These are phyloP conservation scores for Zaprionus africanus DNA, from an alignment of 1,140 invertebrate species.

Conservation along the genomic window DNA sequence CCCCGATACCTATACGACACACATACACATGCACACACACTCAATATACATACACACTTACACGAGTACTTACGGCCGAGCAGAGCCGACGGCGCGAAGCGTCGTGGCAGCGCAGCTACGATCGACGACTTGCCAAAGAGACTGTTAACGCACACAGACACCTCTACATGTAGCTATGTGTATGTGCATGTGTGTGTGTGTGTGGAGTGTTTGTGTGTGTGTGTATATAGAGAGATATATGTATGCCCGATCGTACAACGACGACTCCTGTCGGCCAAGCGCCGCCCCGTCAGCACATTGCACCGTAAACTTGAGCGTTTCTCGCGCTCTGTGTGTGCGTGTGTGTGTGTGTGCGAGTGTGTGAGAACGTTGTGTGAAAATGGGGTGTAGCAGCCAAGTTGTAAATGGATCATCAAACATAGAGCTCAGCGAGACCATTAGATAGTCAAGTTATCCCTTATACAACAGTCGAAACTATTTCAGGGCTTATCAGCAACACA, in stretches of 20 bases:
- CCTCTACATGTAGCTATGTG: slow-evolving; percentile 16
- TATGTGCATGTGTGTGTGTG: too few species aligned
- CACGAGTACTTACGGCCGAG: background rate
- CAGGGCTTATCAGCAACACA: background rate
- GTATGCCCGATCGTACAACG: slow-evolving; percentile 6
- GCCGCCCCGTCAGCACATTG: slow-evolving; percentile 35
- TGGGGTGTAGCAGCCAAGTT: slow-evolving; percentile 2
- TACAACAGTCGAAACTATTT: background rate
- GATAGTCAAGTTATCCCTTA: background rate
- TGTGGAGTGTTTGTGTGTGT: background rate
- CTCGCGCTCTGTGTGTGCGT: background rate
- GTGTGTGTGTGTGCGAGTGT: slow-evolving; percentile 1
- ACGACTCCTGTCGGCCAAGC: slow-evolving; percentile 40
- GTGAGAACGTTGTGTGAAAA: slow-evolving; percentile 5
- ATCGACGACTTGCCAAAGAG: slow-evolving; percentile 21
- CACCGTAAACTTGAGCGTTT: slow-evolving; percentile 24
- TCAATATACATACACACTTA: background rate
- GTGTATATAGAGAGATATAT: background rate
- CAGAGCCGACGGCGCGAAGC: slow-evolving; percentile 8
- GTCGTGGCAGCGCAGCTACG: slow-evolving; percentile 23
- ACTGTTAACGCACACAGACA: slow-evolving; percentile 27
- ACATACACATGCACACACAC: slow-evolving; percentile 4
- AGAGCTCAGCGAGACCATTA: background rate
- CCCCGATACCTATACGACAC: slow-evolving; percentile 8
- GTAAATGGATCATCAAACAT: slow-evolving; percentile 13